Base-by-base conservation (phyloP, 30 jellyfish, hydroid and myxozoan genomes). In the Aurelia coerulea region DNA sequence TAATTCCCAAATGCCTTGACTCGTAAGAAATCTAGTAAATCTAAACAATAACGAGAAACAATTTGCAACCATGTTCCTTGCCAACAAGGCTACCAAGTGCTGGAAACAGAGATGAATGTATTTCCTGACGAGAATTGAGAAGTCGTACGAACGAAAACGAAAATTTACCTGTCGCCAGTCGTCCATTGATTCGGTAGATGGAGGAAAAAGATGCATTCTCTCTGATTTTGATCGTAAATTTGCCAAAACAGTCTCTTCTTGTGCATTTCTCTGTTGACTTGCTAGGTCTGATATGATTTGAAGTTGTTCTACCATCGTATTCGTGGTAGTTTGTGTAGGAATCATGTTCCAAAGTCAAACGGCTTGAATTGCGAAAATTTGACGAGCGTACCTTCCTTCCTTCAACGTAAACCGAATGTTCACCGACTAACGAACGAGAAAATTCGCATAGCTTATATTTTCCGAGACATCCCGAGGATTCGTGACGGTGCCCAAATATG, bases 121-220 rank as follows among this genome's bases (percentile, higher is more conserved):
- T 74, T 90, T 74, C 86, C 94, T 85, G 92, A 85, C 82, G 92
- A 81, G 76, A 74, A 92, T 87, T 86, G 84, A 89, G 77, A 88
- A 89, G 33, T 84, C 93, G 93, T 74, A 79, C 82, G 73, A 78
- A 80, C 91, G 97, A 92, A 75, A 78, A 87, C 89, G 85, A 59
- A 88, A 78, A 82, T 81, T 90, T 89, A 95, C 99, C 97, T 89
- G 91, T 85, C 97, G 97, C 99, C 99, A 95, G 74, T 95, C 99
- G 90, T 95, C 99, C 93, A 84, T 84, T 84, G 93, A 84, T 84
- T 84, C 93, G 93, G 93, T 65, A 23, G 81, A 51, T 73, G 41
- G 93, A 74, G 93, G 93, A 76, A 82, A 80, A 73, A 92, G 89
- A 7, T 77, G 98, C 85, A 65, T 77, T 73, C 71, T 80, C 74